Base-by-base conservation (phyloP, 2,888 invertebrate species). In the Dryococelus australis region DNA sequence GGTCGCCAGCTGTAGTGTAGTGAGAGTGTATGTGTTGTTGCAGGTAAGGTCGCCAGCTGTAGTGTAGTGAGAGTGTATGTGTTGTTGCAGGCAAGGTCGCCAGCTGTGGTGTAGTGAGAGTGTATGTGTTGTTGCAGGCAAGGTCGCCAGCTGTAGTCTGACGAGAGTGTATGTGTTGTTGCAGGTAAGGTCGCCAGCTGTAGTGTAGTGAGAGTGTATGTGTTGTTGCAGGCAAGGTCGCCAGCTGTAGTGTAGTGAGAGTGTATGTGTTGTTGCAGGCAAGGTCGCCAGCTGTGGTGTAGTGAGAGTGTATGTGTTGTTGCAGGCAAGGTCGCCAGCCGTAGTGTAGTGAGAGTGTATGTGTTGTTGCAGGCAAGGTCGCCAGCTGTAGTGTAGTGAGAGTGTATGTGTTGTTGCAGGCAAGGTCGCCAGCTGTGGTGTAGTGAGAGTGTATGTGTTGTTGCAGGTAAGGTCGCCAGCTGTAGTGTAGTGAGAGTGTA, bases 31-130 rank as follows among this genome's bases (percentile, higher is more conserved):
- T 10, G n/a, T 65, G 65, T 65, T 89, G 89, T 88, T 88, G 89
- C 95, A 98, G 98, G 98, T 92, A 98, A 98, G 94, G 97, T 98
- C n/a, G n/a, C n/a, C n/a, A n/a, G n/a, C n/a, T n/a, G n/a, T n/a
- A 35, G 35, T 65, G 65, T 65, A 8, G 65, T 65, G 65, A 65
- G 12, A n/a, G 65, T 2, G 16, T 10, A 24, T 10, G n/a, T 65
- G 65, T 65, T 89, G 89, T 88, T 88, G 89, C 95, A 98, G 98
- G 98, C 92, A 98, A 98, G 94, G 97, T 98, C n/a, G n/a, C n/a
- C n/a, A n/a, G n/a, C n/a, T n/a, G n/a, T n/a, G 4, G 35, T 65
- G 65, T 65, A 8, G 65, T 65, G 65, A 65, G 12, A n/a, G 65
- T 2, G 16, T 10, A 24, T 10, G n/a, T 65, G 65, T 65, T 89